A percentile compares a stretch with the other conserved stretches of the same genome.
These are phyloP conservation scores for Rhodophaea formosa DNA, from an alignment of 2,888 invertebrate species.

Conservation along the genomic window DNA sequence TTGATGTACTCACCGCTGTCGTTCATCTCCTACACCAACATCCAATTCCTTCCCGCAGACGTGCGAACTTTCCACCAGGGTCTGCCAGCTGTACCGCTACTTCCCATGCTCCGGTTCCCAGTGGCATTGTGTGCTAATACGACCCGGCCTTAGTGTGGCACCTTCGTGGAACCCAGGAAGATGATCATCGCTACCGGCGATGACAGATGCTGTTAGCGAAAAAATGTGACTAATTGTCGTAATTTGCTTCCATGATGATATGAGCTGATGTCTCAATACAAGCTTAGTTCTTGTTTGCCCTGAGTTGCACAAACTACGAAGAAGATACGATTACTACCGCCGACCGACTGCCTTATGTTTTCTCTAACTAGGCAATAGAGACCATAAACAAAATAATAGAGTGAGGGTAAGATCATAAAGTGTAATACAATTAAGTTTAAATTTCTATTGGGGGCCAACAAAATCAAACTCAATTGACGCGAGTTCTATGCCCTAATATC, in stretches of 20 bases:
- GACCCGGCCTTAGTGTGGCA: slow-evolving; percentile 62
- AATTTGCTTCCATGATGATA: background rate
- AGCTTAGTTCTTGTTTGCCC: background rate
- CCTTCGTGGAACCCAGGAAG: slow-evolving; percentile 39
- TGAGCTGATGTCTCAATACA: background rate
- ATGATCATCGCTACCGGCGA: slow-evolving; percentile 7
- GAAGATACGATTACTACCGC: too few relatives aligned
- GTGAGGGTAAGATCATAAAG: too few relatives aligned
- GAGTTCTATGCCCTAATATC: too few relatives aligned
- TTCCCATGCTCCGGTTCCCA: slow-evolving; percentile 74
- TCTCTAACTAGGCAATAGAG: too few relatives aligned
- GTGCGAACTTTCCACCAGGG: slow-evolving; percentile 24
- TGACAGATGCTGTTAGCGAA: slow-evolving; percentile 3
- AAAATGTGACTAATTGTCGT: background rate
- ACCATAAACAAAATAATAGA: too few relatives aligned
- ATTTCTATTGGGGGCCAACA: too few relatives aligned
- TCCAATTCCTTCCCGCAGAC: slow-evolving; percentile 12
- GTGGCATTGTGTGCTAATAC: slow-evolving; percentile 58
- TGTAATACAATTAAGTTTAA: too few relatives aligned
- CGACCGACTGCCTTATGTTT: too few relatives aligned
- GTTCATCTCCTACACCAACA: background rate
- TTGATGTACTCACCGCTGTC: background rate
- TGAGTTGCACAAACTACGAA: too few relatives aligned
- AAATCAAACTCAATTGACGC: too few relatives aligned
- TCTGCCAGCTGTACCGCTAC: slow-evolving; percentile 43